Conservation (phyloP, 35 echinoderm and acorn worm genomes). For the Ptychodera flava region DNA sequence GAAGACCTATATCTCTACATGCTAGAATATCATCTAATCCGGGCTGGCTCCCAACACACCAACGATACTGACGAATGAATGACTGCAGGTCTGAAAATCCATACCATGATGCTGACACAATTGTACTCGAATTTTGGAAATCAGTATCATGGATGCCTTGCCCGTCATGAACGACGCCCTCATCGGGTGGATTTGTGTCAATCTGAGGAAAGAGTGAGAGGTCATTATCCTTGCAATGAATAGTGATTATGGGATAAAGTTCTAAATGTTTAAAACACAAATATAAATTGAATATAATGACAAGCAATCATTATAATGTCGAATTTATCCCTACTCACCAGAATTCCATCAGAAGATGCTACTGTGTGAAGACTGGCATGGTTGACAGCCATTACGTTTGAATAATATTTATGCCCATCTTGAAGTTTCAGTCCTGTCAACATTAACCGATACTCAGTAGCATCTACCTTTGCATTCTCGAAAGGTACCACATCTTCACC, state of each 20-base stretch:
- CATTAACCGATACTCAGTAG: not conserved
- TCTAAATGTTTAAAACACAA: too few species aligned
- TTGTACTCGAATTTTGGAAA: slow-evolving; percentile 19
- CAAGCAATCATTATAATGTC: too few species aligned
- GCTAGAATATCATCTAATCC: not conserved
- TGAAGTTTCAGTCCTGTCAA: slow-evolving; percentile 9
- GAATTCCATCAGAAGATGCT: not conserved
- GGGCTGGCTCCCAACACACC: slow-evolving; percentile 25
- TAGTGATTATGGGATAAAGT: too few species aligned
- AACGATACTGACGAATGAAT: slow-evolving; percentile 27
- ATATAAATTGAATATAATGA: too few species aligned
- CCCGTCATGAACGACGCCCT: not conserved
- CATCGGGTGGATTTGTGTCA: not conserved
- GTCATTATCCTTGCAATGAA: too few species aligned
- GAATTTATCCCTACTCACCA: too few species aligned
- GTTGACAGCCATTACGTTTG: slow-evolving; percentile 32
- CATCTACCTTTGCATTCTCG: not conserved
- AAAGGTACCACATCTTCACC: slow-evolving; percentile 30
- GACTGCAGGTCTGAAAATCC: slow-evolving; percentile 41
- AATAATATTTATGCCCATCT: slow-evolving; percentile 21
- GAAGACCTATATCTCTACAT: slow-evolving; percentile 9
- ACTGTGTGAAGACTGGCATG: slow-evolving; percentile 27
- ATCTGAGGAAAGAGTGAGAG: not conserved
- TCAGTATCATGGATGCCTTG: slow-evolving; percentile 30
- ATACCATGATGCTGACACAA: slow-evolving; percentile 36